A percentile compares a stretch with the other conserved stretches of the same genome.
Evolutionary conservation across 2,797 vertebrate genomes (phyloP).

Genomic region (Notoglanidium macrostoma): DNA sequence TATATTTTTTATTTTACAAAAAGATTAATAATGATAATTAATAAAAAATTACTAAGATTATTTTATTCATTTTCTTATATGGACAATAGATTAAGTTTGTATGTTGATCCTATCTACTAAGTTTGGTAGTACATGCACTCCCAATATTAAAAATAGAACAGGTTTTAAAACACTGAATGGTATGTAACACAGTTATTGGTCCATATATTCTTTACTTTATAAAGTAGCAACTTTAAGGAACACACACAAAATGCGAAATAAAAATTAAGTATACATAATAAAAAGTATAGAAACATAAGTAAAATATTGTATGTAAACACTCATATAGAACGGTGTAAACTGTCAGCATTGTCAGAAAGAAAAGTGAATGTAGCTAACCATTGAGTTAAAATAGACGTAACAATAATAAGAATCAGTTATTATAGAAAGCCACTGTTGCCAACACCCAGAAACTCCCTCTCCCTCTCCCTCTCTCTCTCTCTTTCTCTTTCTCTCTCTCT

Average conservation of each 20-base stretch:
- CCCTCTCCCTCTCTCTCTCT: constrained; percentile 6
- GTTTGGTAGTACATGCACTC: not conserved
- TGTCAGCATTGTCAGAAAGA: constrained; percentile 39
- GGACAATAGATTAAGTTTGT: not conserved
- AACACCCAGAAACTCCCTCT: constrained; percentile 46
- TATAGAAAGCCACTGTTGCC: constrained; percentile 21
- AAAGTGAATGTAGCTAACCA: constrained; percentile 43
- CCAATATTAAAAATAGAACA: not conserved
- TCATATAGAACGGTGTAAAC: not conserved
- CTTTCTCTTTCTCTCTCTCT: not conserved
- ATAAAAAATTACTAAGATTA: too few species aligned
- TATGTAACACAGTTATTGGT: not conserved
- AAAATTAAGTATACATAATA: not conserved
- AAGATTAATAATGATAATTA: too few species aligned
- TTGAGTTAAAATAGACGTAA: constrained; percentile 31
- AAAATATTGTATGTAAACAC: not conserved
- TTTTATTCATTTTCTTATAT: not conserved
- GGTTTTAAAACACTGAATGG: not conserved
- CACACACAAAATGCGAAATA: not conserved
- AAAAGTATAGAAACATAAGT: not conserved
- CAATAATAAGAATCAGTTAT: constrained; percentile 34
- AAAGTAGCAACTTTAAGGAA: not conserved
- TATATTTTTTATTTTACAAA: too few species aligned
- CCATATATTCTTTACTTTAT: not conserved
- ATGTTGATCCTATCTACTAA: not conserved